These are phyloP conservation scores for cattle (Bos taurus) DNA, from an alignment of 2,113 vertebrate species.

Conservation along the genomic window ARS-UCD2.0 NC_037336.1:22133501-22134000, in stretches of 20 bases:
- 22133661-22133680: background rate
- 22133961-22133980: background rate
- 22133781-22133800: background rate
- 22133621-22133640: background rate
- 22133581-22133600: background rate
- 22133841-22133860: background rate
- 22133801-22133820: background rate
- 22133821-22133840: background rate
- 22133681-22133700: background rate
- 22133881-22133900: background rate
- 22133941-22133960: background rate
- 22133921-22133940: background rate
- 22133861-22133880: background rate
- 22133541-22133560: background rate
- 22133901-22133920: background rate
- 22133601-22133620: background rate
- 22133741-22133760: background rate
- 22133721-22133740: conserved; percentile 27
- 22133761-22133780: background rate
- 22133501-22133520: background rate
- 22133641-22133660: background rate
- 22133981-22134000: background rate
- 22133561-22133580: background rate
- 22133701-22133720: background rate
- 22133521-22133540: background rate